These are phyloP conservation scores for Callaeas wilsoni DNA, from an alignment of 2,113 vertebrate genomes.

Conservation along the genomic window DNA sequence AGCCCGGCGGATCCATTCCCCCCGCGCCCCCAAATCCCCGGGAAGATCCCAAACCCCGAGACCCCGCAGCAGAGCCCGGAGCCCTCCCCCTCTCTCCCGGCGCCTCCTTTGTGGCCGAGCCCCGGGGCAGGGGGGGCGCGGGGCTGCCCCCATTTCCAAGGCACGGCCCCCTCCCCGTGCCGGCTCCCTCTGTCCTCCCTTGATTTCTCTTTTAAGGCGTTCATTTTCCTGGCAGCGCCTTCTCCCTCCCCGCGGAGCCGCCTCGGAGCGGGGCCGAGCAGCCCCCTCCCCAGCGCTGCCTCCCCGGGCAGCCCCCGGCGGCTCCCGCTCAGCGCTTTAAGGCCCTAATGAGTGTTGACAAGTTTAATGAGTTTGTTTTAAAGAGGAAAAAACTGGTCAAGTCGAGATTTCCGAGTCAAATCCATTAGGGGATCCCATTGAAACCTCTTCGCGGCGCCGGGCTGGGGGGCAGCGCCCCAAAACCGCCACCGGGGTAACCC, in stretches of 20 bases:
- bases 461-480: background rate
- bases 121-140: background rate
- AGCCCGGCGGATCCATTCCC: background rate
- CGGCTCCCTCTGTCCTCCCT: constrained; percentile 11
- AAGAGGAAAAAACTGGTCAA: constrained; percentile 85
- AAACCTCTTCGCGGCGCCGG: constrained; percentile 58
- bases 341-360: constrained; percentile 95
- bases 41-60: background rate
- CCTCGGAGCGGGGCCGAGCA: background rate
- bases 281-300: background rate
- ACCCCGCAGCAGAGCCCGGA: background rate
- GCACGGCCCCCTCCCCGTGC: background rate
- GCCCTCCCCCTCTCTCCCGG: background rate
- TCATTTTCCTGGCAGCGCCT: constrained; percentile 12
- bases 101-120: background rate
- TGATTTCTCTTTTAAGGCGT: constrained; percentile 42
- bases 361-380: constrained; percentile 94
- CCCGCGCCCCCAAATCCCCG: background rate
- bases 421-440: constrained; percentile 81
- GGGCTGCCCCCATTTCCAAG: constrained; percentile 3
- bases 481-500: background rate
- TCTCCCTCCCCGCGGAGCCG: background rate
- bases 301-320: constrained; percentile 63
- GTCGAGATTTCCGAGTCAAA: constrained; percentile 96
- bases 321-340: constrained; percentile 80